phyloP scores from a whole-genome alignment of 2,888 invertebrate genomes.

The Rhogogaster chlorosoma region DNA sequence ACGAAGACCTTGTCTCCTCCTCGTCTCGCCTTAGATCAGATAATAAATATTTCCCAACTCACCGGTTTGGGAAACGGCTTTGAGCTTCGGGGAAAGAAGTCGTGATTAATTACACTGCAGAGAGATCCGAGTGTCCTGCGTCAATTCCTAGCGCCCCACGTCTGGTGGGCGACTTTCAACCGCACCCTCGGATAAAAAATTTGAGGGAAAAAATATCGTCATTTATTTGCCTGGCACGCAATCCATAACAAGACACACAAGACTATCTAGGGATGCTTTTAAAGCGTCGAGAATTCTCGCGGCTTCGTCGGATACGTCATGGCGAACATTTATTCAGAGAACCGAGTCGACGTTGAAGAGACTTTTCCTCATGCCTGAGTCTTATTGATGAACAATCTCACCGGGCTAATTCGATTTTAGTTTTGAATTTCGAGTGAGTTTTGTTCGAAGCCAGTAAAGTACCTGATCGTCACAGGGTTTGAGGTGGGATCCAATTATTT shows the following conservation, averaged over 20 bases:
- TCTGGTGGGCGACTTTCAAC: not conserved
- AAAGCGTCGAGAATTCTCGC: not conserved
- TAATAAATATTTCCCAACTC: constrained; percentile 28
- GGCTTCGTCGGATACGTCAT: too few relatives aligned
- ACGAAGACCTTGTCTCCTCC: not conserved
- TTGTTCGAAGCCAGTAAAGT: not conserved
- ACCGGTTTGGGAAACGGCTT: constrained; percentile 7
- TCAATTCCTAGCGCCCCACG: not conserved
- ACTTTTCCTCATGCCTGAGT: not conserved
- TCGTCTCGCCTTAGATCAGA: constrained; percentile 35
- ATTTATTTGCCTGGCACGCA: not conserved
- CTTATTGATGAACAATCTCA: not conserved
- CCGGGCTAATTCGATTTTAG: not conserved
- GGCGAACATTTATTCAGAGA: not conserved
- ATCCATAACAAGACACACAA: not conserved
- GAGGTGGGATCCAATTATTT: constrained; percentile 15
- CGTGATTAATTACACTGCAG: constrained; percentile 23
- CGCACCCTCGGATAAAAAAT: not conserved
- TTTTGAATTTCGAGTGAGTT: not conserved
- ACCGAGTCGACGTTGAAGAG: not conserved
- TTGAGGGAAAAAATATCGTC: not conserved
- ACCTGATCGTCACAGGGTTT: not conserved
- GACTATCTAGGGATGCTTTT: not conserved
- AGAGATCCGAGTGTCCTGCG: constrained; percentile 23
- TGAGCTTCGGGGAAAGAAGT: not conserved